These are phyloP conservation scores for Mythimna ferrago DNA, from an alignment of 2,888 invertebrate species.

Conservation along the genomic window DNA sequence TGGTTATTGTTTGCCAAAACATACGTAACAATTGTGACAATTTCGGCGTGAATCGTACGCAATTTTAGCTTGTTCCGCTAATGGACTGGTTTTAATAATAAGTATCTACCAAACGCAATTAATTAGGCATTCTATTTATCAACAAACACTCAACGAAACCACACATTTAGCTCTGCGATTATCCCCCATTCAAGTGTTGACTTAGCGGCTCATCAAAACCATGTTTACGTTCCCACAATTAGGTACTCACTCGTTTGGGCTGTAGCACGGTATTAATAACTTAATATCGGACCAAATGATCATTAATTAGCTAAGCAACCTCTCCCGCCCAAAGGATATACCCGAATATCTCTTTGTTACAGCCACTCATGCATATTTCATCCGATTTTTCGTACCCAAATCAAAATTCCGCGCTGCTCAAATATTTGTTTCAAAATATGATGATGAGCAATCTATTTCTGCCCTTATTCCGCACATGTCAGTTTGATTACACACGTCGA, in stretches of 20 bases:
- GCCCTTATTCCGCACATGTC: constrained; percentile 69
- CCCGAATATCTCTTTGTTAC: constrained; percentile 32
- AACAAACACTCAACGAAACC: constrained; percentile 45
- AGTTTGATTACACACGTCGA: constrained; percentile 76
- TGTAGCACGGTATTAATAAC: constrained; percentile 46
- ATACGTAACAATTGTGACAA: not conserved
- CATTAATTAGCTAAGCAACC: constrained; percentile 47
- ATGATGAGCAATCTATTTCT: constrained; percentile 60
- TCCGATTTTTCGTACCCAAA: constrained; percentile 37
- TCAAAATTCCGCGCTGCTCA: constrained; percentile 40
- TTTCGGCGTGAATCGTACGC: not conserved
- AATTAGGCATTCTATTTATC: constrained; percentile 25
- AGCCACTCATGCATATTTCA: constrained; percentile 33
- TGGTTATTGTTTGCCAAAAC: constrained; percentile 19
- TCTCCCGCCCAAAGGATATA: constrained; percentile 22
- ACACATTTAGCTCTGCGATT: constrained; percentile 43
- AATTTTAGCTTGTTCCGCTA: not conserved
- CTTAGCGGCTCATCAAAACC: constrained; percentile 49
- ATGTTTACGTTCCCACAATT: constrained; percentile 57
- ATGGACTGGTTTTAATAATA: constrained; percentile 16
- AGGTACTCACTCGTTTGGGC: constrained; percentile 19
- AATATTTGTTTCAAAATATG: constrained; percentile 56
- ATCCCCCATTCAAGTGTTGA: constrained; percentile 45
- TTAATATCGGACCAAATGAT: constrained; percentile 39
- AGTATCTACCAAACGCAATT: constrained; percentile 21